Base-by-base conservation (phyloP, 2,113 vertebrate genomes). In the Archocentrus centrarchus region DNA sequence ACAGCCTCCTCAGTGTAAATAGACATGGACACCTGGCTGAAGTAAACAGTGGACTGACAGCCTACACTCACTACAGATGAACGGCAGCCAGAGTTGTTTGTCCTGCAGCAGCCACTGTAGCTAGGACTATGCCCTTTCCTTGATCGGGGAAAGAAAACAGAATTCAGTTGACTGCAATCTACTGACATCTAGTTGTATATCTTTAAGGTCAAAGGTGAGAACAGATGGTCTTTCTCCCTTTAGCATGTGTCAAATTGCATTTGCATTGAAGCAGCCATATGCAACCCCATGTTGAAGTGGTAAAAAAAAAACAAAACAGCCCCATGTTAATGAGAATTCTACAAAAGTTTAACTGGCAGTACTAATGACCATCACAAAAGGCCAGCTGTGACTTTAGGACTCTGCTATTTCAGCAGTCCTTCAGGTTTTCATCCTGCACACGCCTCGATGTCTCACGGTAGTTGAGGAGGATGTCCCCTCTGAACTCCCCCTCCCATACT, bases 391-490 rank as follows among this genome's bases (percentile, higher is more conserved):
- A 70, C 27, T 61, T 30, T 41, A 59, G 22, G 14, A 30, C 15
- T 5, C 6, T 77, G 9, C 70, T 63, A 7, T 75, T 14, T 73
- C 68, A 59, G 35, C 14, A 39, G 7, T 63, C 3, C 17, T 22
- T 58, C 27, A 44, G 39, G 18, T 57, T 10, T 39, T 17, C 39
- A 37, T 24, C 22, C 82, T 79, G 62, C 18, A 22, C 13, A 57
- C 27, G 14, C 50, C 15, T 4, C 77, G 55, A 7, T 53, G 50
- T 53, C 50, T 53, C 27, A 55, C 18, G 14, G 18, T 55, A 55
- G 35, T 59, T 35, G 60, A 60, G 39, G 84, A 37, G 61, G 50
- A 35, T 18, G 7, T 62, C 37, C 80, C 75, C 60, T 82, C 55
- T 24, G 59, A 86, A 70, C 82, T 66, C 82, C 18, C 47, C 82